Base-by-base conservation (phyloP, 2,113 vertebrate genomes). In the Siphamia tubifer region DNA sequence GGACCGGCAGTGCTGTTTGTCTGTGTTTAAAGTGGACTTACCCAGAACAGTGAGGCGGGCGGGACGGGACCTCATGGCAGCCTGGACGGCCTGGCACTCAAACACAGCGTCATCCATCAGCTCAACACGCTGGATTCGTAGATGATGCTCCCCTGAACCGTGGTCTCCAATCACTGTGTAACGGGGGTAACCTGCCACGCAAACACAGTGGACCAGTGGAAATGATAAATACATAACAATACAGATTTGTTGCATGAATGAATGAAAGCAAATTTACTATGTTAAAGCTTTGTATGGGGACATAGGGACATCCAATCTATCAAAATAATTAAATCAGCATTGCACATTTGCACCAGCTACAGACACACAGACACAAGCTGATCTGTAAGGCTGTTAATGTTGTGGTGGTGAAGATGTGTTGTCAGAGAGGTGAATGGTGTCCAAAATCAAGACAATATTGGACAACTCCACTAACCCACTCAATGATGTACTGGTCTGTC, bases 71-170 rank as follows among this genome's bases (percentile, higher is more conserved):
- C 98, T 93, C 89, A 97, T 96, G 81, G 96, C 98, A 0, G 95
- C 96, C 56, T 99, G 96, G 77, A 98, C 97, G 52, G 98, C 98
- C 89, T 99, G 98, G 62, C 98, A 99, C 82, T 99, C 98, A 0
- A 99, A 99, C 55, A 96, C 91, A 0, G 98, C 96, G 0, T 99
- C 97, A 16, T 99, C 98, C 68, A 94, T 95, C 35, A 99, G 92
- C 75, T 99, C 97, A 0, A 95, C 97, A 8, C 93, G 85, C 77
- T 98, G 93, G 77, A 99, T 98, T 42, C 94, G 94, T 85, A 99
- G 62, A 86, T 98, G 96, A 78, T 99, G 96, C 51, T 99, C 96
- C 0, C 98, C 98, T 0, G 95, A 95, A 8, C 94, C 89, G 13
- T 96, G 97, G 90, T 98, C 96, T 10, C 98, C 98, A 67, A 97